These are phyloP conservation scores for Tolmerus cingulatus DNA, from an alignment of 2,888 invertebrate species.

Conservation along the genomic window DNA sequence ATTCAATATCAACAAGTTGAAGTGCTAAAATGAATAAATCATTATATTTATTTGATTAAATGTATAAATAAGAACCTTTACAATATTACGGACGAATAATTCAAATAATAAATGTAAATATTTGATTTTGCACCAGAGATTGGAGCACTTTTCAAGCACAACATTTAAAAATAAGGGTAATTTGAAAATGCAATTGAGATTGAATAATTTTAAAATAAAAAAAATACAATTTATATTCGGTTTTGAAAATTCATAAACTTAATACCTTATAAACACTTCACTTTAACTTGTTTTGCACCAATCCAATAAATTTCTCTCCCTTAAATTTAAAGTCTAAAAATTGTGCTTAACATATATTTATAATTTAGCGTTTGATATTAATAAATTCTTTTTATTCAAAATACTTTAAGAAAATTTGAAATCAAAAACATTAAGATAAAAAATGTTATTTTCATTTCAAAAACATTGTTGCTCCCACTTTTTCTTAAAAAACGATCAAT, in stretches of 20 bases:
- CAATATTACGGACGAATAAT: no score
- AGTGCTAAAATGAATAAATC: not conserved
- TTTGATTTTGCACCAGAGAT: no score
- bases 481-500: not conserved
- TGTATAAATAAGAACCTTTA: no score
- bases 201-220: no score
- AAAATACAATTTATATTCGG: no score
- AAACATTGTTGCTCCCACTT: not conserved
- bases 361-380: not conserved
- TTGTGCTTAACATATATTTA: not conserved
- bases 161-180: no score
- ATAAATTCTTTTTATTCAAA: not conserved
- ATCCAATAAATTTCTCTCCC: not conserved
- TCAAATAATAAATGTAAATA: no score
- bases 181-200: no score
- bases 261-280: not conserved
- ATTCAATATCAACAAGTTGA: not conserved
- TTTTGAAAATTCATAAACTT: not conserved
- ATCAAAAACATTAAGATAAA: not conserved
- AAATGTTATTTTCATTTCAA: no score
- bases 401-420: not conserved
- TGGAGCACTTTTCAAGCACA: no score
- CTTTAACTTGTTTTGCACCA: not conserved
- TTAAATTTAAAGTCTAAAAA: not conserved
- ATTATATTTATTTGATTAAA: no score